Conservation (phyloP, 2,888 invertebrate genomes). For the Agrochola macilenta region DNA sequence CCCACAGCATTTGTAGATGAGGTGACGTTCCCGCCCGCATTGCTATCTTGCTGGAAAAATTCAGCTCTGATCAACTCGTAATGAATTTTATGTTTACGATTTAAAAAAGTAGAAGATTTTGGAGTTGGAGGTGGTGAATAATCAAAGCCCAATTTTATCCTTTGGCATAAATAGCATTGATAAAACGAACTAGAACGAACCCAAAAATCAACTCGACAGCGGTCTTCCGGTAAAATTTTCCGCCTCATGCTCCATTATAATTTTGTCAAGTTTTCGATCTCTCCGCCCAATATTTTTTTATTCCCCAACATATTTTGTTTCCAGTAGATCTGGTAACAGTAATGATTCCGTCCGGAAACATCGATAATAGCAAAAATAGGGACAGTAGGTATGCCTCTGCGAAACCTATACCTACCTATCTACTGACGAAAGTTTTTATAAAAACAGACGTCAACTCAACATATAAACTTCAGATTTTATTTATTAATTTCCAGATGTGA, state of each 20-base stretch:
- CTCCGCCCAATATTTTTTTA: background rate
- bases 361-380: background rate
- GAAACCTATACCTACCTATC: background rate
- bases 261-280: constrained; percentile 23
- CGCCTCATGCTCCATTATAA: background rate
- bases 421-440: background rate
- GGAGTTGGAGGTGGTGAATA: background rate
- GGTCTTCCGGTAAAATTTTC: background rate
- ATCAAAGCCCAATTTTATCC: background rate
- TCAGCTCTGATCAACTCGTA: constrained; percentile 88
- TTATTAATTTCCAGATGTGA: constrained; percentile 16
- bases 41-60: constrained; percentile 90
- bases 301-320: background rate
- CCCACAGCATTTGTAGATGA: constrained; percentile 95
- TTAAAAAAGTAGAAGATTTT: background rate
- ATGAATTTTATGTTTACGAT: background rate
- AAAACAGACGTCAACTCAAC: background rate
- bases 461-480: constrained; percentile 14
- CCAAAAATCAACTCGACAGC: background rate
- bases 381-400: background rate
- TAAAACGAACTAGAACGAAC: background rate
- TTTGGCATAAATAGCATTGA: background rate
- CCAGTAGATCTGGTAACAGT: background rate
- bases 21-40: constrained; percentile 94
- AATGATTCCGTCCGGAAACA: constrained; percentile 8